Evolutionary conservation across 2,113 vertebrate genomes (phyloP).

Genomic region (Crotalus viridis): DNA sequence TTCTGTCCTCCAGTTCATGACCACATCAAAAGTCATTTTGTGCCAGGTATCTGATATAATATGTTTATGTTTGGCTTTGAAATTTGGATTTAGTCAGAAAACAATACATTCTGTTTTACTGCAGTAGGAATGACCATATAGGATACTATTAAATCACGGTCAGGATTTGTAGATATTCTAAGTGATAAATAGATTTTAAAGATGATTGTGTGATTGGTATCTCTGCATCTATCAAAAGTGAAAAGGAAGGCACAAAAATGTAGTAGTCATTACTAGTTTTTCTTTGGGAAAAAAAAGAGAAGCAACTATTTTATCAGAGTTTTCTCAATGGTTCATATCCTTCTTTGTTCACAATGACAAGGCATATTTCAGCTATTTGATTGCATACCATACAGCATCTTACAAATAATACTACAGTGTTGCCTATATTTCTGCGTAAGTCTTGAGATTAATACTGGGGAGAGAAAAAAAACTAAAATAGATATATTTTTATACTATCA

Average conservation of each 20-base stretch:
- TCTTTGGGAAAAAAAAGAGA: neutral
- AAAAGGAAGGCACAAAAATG: neutral
- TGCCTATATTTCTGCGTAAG: neutral
- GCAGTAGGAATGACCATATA: neutral
- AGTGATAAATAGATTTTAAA: neutral
- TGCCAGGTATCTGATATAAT: neutral
- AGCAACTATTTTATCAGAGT: neutral
- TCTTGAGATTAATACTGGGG: neutral
- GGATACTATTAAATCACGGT: neutral
- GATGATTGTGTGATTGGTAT: neutral
- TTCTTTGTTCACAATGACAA: neutral
- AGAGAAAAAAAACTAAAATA: conserved; percentile 1
- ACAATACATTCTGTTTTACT: neutral
- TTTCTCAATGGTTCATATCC: neutral
- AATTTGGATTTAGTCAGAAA: neutral
- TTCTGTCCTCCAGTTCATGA: neutral
- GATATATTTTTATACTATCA: neutral
- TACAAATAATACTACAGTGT: neutral
- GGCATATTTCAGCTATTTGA: neutral
- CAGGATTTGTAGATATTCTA: neutral
- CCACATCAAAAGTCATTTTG: neutral
- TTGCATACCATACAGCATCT: neutral
- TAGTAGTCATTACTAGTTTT: neutral
- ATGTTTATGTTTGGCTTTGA: neutral
- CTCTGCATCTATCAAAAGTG: neutral